Evolutionary conservation across 2,113 vertebrate genomes (phyloP), one percentile per base, ranked within the genome.

Genomic region (Lycaon pictus): DNA sequence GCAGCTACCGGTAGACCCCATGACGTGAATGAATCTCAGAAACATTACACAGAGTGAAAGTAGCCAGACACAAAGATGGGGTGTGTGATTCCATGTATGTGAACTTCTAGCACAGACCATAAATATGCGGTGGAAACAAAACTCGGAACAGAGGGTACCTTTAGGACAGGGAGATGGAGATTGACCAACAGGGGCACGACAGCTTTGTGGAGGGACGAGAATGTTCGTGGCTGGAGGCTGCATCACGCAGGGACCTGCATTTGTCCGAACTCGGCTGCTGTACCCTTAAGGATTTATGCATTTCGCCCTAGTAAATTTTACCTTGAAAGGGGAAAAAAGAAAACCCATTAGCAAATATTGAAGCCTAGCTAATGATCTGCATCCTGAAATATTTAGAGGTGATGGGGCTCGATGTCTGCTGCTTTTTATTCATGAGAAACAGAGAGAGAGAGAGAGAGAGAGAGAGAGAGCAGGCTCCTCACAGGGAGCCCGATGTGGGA

Each of bases 241-340:
- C 27, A 4, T 83, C 35, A 27, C 32, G 12, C 1, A 17, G n/a
- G 60, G 22, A 11, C 0, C 0, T 20, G 11, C 76, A 60, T 74
- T n/a, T 80, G 56, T 69, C 27, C 19, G 11, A 69, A 63, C 69
- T 72, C 19, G 25, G 29, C 5, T 1, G 1, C 17, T 32, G 1
- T 32, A 5, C 1, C 3, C 27, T 69, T 37, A 5, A 5, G 3
- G 7, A 27, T 58, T 5, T 8, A 48, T 62, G 8, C 25, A 13
- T 82, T 81, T 94, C 65, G 32, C 32, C 25, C 43, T 23, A 77
- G 29, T 63, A 71, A 62, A 77, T 74, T 84, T 60, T 55, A 88
- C 10, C 63, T 87, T 80, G 74, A 71, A 90, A 81, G 48, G 7
- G 86, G 62, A 90, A 80, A 71, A 37, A 80, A 35, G 11, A 11